Evolutionary conservation across 2,888 invertebrate genomes (phyloP).

Genomic region (Augiades crinisus): DNA sequence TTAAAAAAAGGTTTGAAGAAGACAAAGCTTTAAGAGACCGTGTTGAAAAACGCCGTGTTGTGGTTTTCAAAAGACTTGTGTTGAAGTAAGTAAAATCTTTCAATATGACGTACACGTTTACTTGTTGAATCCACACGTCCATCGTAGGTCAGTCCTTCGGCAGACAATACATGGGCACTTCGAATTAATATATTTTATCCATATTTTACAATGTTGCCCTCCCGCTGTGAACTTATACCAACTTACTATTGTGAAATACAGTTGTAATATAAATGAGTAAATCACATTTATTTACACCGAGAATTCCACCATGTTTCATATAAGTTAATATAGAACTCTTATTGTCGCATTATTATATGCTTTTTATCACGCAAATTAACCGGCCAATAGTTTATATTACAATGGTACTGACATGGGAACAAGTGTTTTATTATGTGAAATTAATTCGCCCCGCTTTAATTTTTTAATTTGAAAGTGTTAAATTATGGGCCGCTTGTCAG

Average conservation of each 20-base stretch:
- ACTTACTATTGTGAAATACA: too few relatives aligned
- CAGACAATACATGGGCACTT: constrained; percentile 6
- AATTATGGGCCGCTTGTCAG: constrained; percentile 24
- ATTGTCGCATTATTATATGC: too few relatives aligned
- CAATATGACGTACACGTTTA: too few relatives aligned
- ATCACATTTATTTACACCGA: too few relatives aligned
- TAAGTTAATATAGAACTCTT: too few relatives aligned
- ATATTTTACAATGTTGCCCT: constrained; percentile 18
- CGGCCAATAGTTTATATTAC: neutral
- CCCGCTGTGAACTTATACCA: neutral
- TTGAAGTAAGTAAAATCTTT: too few relatives aligned
- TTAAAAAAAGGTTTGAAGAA: too few relatives aligned
- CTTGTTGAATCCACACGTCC: constrained; percentile 12
- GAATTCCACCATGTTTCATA: too few relatives aligned
- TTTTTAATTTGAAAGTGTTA: constrained; percentile 25
- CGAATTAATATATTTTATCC: constrained; percentile 12
- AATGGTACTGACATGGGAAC: constrained; percentile 5
- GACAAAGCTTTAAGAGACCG: too few relatives aligned
- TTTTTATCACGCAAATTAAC: neutral
- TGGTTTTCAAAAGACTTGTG: too few relatives aligned
- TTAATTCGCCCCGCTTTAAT: constrained; percentile 13
- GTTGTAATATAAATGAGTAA: too few relatives aligned
- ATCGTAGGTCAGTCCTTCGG: constrained; percentile 7
- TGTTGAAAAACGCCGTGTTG: too few relatives aligned
- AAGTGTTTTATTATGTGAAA: constrained; percentile 18